Base-by-base conservation (phyloP, 2,797 vertebrate genomes). In the Rhodeus uyekii region DNA sequence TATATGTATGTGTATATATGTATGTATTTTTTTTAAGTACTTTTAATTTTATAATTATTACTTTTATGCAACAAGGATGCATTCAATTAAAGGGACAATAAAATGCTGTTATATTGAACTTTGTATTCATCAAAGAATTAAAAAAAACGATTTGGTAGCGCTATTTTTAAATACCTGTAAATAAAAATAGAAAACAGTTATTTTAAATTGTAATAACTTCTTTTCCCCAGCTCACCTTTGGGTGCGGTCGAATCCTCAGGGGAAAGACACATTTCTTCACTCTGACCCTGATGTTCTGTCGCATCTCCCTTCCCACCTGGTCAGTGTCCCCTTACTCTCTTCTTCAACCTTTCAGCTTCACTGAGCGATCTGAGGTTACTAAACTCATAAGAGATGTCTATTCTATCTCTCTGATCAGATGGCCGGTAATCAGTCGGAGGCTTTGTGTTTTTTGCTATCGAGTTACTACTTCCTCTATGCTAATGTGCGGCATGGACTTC, bases 261-360 rank as follows among this genome's bases (percentile, higher is more conserved):
- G 91, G 3, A 87, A 88, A 0, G 88, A 92, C 19, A 92, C 91
- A n/a, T 96, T 96, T 88, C 92, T 89, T 69, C 93, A 92, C 61
- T 94, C 95, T 67, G 93, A 95, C 82, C 90, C 92, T 1, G 90
- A 93, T 83, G 83, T 93, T 14, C 85, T 98, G 76, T 80, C 39
- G 79, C 93, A 94, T n/a, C 94, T 98, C 60, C 94, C 95, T 5
- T 83, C 90, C 46, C 93, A 91, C 87, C 89, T 97, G 95, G 96
- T 97, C 61, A 87, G 95, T 87, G 24, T 22, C 38, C 46, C 1
- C 8, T 5, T 58, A 7, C 19, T 18, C 16, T 44, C 8, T 39
- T 44, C 19, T 24, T 65, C 32, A 13, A 77, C 24, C 18, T 46
- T 58, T 32, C 12, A 29, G 34, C 29, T 12, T 29, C 77, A 1